A percentile compares a stretch with the other conserved stretches of the same genome.
phyloP scores from a whole-genome alignment of 2,888 invertebrate species.

The Euphydryas editha region DNA sequence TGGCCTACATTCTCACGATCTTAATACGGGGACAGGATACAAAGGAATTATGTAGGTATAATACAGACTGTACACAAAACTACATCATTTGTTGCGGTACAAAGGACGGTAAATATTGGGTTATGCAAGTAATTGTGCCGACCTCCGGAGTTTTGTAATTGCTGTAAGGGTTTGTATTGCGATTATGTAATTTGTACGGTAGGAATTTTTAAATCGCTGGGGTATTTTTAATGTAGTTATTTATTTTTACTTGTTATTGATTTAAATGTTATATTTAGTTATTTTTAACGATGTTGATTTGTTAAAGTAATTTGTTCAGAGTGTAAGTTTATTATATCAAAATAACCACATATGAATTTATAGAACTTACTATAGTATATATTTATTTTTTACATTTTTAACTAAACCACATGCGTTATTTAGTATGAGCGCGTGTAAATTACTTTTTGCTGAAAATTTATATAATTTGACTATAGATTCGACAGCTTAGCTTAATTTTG shows the following conservation, averaged over 20 bases:
- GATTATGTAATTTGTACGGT: constrained; percentile 6
- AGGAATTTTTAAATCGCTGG: neutral
- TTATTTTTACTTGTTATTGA: neutral
- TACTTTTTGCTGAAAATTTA: too few species aligned
- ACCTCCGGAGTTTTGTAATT: constrained; percentile 29
- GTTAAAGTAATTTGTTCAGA: too few species aligned
- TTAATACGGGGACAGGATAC: constrained; percentile 54
- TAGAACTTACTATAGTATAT: too few species aligned
- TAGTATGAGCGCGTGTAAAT: too few species aligned
- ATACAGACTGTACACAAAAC: constrained; percentile 66
- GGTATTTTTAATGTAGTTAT: neutral
- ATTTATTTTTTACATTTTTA: too few species aligned
- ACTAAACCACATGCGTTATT: too few species aligned
- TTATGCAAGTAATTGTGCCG: constrained; percentile 36
- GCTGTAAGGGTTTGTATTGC: constrained; percentile 4
- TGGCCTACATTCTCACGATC: constrained; percentile 78
- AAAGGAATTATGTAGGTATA: constrained; percentile 54
- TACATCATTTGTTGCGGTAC: constrained; percentile 54
- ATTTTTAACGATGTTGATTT: neutral
- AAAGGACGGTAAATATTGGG: constrained; percentile 52
- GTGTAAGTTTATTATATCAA: too few species aligned
- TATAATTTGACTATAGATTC: too few species aligned
- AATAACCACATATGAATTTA: too few species aligned
- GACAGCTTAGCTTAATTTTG: too few species aligned
- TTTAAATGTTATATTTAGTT: neutral